These are phyloP conservation scores for Amphipyra berbera DNA, from an alignment of 2,888 invertebrate species.

Conservation along the genomic window DNA sequence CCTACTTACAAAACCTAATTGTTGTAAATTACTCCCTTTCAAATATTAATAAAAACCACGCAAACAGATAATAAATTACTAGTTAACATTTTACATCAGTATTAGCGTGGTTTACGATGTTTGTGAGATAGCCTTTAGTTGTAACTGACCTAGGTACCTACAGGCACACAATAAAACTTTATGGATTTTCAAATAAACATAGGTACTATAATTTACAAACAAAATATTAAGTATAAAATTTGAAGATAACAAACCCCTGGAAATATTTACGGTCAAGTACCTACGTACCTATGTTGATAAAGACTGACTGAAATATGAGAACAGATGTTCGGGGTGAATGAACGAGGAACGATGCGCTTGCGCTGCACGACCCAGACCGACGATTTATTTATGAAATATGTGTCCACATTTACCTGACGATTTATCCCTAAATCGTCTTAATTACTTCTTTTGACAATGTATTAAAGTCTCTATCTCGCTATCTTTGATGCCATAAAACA, in stretches of 20 bases:
- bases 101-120: slow-evolving; percentile 50
- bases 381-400: slow-evolving; percentile 74
- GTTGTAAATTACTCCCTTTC: slow-evolving; percentile 1
- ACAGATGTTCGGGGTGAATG: slow-evolving; percentile 87
- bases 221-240: slow-evolving; percentile 53
- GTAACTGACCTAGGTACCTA: slow-evolving; percentile 60
- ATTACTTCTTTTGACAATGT: slow-evolving; percentile 55
- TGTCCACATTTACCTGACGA: slow-evolving; percentile 70
- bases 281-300: slow-evolving; percentile 74
- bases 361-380: slow-evolving; percentile 65
- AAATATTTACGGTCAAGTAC: slow-evolving; percentile 70
- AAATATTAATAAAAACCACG: slow-evolving; percentile 30
- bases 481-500: slow-evolving; percentile 46
- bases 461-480: slow-evolving; percentile 50
- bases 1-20: too few species aligned
- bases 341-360: slow-evolving; percentile 72
- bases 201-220: slow-evolving; percentile 45
- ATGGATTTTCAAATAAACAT: slow-evolving; percentile 50
- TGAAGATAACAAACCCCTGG: slow-evolving; percentile 53
- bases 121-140: slow-evolving; percentile 47
- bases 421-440: slow-evolving; percentile 66
- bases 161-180: slow-evolving; percentile 49
- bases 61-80: slow-evolving; percentile 44
- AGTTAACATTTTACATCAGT: slow-evolving; percentile 37
- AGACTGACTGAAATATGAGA: slow-evolving; percentile 83